phyloP scores from a whole-genome alignment of 2,797 vertebrate species.

The Melanotaenia maccullochi region DNA sequence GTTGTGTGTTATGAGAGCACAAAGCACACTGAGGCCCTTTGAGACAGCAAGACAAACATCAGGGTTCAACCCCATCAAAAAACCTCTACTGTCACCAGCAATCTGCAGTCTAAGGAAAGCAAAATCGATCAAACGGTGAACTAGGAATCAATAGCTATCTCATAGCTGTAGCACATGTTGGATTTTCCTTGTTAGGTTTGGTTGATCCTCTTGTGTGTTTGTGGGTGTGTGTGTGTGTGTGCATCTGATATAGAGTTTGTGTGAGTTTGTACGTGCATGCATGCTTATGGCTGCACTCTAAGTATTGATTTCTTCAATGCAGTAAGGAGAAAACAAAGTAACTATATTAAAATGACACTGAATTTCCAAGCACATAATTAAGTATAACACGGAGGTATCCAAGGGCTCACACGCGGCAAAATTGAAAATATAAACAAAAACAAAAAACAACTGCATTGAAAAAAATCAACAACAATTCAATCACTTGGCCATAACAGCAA shows the following conservation, averaged over 20 bases:
- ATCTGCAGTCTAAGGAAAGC: constrained; percentile 73
- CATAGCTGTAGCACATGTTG: constrained; percentile 71
- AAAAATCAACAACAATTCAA: constrained; percentile 44
- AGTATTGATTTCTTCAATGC: constrained; percentile 67
- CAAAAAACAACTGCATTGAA: background rate
- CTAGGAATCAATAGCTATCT: constrained; percentile 81
- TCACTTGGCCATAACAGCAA: constrained; percentile 21
- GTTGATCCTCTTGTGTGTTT: constrained; percentile 65
- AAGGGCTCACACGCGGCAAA: constrained; percentile 4
- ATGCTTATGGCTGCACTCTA: constrained; percentile 49
- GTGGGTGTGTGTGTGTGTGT: constrained; percentile 20
- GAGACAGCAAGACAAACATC: constrained; percentile 81
- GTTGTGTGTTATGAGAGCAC: constrained; percentile 77
- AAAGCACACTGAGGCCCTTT: constrained; percentile 73
- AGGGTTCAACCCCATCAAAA: constrained; percentile 78
- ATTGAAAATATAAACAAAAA: background rate
- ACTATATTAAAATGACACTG: constrained; percentile 70
- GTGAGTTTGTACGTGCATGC: constrained; percentile 40
- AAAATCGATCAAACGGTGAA: constrained; percentile 78
- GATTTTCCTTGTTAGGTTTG: constrained; percentile 73
- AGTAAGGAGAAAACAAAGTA: constrained; percentile 68
- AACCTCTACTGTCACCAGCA: constrained; percentile 78
- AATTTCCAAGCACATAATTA: constrained; percentile 57
- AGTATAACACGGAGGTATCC: constrained; percentile 5
- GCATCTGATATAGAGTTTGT: constrained; percentile 24